A percentile compares a stretch with the other conserved stretches of the same genome.
Conservation (phyloP, 2,113 vertebrate genomes). For the Crotalus horridus region DNA sequence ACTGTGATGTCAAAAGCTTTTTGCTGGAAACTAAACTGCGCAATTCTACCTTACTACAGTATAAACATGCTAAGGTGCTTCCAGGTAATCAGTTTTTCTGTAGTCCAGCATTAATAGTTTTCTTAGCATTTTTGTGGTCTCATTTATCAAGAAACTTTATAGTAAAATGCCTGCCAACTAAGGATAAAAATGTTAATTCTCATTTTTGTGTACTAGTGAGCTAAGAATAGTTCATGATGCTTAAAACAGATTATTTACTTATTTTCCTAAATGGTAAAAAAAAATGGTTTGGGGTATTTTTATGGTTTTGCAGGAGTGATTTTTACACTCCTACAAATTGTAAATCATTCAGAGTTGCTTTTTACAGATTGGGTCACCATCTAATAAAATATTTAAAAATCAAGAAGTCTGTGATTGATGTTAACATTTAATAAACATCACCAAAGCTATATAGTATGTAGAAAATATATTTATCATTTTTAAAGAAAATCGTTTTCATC, state of each 20-base stretch:
- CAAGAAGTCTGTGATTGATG: neutral
- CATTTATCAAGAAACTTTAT: neutral
- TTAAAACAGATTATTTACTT: neutral
- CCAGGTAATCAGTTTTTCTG: neutral
- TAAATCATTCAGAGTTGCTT: neutral
- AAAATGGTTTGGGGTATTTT: neutral
- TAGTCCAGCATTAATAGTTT: neutral
- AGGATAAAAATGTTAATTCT: neutral
- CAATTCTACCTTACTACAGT: neutral
- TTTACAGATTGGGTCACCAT: neutral
- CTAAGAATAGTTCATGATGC: neutral
- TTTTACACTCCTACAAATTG: neutral
- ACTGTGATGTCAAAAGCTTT: neutral
- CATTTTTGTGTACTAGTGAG: neutral
- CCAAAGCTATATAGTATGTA: neutral
- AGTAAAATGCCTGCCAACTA: neutral
- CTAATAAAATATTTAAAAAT: neutral
- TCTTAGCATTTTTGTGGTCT: neutral
- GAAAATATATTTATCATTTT: neutral
- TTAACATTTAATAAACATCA: neutral
- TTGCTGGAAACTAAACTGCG: neutral
- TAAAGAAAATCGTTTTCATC: neutral
- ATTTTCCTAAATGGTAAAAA: slow-evolving; percentile 12
- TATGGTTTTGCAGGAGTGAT: neutral
- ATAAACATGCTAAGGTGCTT: neutral